A percentile compares a stretch with the other conserved stretches of the same genome.
These are phyloP conservation scores for Falco rusticolus DNA, from an alignment of 2,797 vertebrate species.

Conservation along the genomic window DNA sequence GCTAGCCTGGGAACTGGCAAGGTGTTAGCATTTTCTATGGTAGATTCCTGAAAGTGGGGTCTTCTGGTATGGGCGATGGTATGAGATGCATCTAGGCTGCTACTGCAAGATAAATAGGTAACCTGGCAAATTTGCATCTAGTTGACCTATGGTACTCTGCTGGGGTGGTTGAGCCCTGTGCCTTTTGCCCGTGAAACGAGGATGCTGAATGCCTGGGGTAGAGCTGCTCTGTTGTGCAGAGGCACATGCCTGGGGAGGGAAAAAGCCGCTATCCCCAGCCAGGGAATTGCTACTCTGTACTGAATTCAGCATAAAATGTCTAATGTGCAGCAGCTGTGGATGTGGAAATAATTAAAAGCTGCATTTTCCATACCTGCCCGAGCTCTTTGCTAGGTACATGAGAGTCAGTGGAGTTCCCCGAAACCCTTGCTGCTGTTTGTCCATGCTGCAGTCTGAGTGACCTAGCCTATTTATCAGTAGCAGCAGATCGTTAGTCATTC, in stretches of 20 bases:
- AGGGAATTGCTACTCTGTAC: neutral
- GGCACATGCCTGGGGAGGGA: neutral
- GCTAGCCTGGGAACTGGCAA: too few species aligned
- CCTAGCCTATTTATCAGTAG: neutral
- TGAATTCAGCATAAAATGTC: neutral
- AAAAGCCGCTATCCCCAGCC: neutral
- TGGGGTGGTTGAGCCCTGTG: neutral
- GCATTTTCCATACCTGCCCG: neutral
- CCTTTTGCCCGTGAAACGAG: neutral
- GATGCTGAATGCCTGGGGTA: neutral
- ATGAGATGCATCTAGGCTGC: neutral
- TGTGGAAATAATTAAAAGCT: neutral
- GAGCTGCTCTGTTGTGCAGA: neutral
- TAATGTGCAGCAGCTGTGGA: neutral
- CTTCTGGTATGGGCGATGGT: fast-evolving
- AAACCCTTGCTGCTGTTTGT: neutral
- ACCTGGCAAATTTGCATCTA: neutral
- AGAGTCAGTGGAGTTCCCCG: neutral
- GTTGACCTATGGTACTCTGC: fast-evolving
- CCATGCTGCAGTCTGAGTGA: neutral
- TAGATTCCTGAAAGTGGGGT: neutral
- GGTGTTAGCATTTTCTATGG: neutral
- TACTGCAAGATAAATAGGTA: neutral
- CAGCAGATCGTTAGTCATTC: neutral
- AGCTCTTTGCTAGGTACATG: neutral